phyloP scores from a whole-genome alignment of 2,888 invertebrate genomes.

The Helleia helle region DNA sequence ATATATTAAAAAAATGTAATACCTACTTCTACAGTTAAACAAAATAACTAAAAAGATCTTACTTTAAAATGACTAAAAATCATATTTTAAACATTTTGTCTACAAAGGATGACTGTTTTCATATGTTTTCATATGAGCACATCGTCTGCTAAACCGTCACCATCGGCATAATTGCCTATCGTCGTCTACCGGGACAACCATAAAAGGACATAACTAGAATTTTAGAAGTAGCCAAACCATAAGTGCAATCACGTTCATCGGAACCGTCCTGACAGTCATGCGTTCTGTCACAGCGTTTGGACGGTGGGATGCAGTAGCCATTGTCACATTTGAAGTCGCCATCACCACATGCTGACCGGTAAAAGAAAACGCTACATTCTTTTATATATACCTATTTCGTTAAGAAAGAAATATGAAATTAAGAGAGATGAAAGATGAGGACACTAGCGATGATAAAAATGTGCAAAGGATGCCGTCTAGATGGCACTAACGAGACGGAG shows the following conservation, averaged over 20 bases:
- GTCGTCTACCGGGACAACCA: too few species aligned
- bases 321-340: constrained; percentile 77
- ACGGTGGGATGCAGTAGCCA: constrained; percentile 75
- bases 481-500: background rate
- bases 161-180: too few species aligned
- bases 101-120: too few species aligned
- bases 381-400: constrained; percentile 16
- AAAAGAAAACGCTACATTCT: constrained; percentile 51
- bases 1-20: too few species aligned
- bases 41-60: too few species aligned
- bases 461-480: constrained; percentile 5
- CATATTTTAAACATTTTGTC: too few species aligned
- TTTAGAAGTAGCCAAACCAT: constrained; percentile 54
- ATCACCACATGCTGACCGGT: constrained; percentile 70
- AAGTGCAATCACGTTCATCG: constrained; percentile 71
- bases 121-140: too few species aligned
- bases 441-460: constrained; percentile 9
- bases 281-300: constrained; percentile 70
- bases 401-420: constrained; percentile 11
- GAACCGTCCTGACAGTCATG: constrained; percentile 74
- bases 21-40: too few species aligned
- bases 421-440: constrained; percentile 12
- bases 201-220: constrained; percentile 7
- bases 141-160: too few species aligned
- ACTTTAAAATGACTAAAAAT: too few species aligned